A percentile compares a stretch with the other conserved stretches of the same genome.
Evolutionary conservation across 1,140 invertebrate genomes (phyloP).

Genomic region (Drosophila littoralis): DNA sequence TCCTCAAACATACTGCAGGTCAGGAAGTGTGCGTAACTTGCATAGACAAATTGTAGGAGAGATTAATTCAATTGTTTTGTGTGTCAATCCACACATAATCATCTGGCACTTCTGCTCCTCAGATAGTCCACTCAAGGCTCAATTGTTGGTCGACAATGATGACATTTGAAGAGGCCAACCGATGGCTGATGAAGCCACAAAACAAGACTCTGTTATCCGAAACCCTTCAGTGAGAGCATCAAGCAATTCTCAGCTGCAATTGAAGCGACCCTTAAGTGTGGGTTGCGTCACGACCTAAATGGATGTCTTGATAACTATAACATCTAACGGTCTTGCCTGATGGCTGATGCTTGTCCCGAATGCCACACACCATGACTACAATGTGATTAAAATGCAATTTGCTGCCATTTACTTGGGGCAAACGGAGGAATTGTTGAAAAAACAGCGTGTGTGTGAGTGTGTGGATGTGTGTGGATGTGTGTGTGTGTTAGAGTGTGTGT

Average conservation of each 20-base stretch:
- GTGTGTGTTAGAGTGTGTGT: too few species aligned
- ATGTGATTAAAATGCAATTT: conserved; percentile 82
- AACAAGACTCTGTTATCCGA: conserved; percentile 1
- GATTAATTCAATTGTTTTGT: conserved; percentile 8
- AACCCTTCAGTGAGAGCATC: conserved; percentile 5
- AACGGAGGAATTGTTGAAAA: conserved; percentile 51
- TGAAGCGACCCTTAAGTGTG: not conserved
- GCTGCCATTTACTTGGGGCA: conserved; percentile 68
- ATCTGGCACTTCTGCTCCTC: not conserved
- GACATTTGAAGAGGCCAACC: conserved; percentile 1
- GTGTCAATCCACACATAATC: conserved; percentile 7
- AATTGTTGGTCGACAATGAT: conserved; percentile 4
- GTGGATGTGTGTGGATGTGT: too few species aligned
- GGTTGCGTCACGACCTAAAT: not conserved
- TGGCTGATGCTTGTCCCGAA: conserved; percentile 24
- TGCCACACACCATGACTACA: conserved; percentile 56
- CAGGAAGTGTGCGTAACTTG: not conserved
- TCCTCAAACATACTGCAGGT: not conserved
- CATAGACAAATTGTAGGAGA: not conserved
- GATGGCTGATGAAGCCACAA: conserved; percentile 2
- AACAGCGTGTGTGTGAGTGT: conserved; percentile 15
- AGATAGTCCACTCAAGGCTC: conserved; percentile 1
- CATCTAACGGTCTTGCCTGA: not conserved
- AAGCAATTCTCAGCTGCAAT: conserved; percentile 5
- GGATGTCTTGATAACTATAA: conserved; percentile 9